Base-by-base conservation (phyloP, 2,888 invertebrate species). In the Ophioninae sp. region DNA sequence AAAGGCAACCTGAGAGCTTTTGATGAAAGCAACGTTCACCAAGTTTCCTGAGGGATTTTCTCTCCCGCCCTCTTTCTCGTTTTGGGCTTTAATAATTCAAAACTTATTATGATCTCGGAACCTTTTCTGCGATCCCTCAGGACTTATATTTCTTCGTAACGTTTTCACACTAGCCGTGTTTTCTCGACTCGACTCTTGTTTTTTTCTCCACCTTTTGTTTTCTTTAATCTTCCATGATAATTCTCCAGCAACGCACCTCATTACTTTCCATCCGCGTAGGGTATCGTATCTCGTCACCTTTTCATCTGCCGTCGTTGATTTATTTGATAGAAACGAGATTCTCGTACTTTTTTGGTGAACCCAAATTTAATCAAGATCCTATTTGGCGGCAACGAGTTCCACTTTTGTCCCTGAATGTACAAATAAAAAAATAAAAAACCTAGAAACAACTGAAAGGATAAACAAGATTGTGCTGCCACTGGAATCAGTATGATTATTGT, bases 81-180 rank as follows among this genome's bases (percentile, higher is more conserved):
- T 80, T 76, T 74, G 7, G 20, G 58, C 69, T 58, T 77, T 81
- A 77, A 81, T 81, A 83, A 83, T 83, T 83, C 81, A 77, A 83
- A 83, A 77, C 77, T 83, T 83, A 69, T 84, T 81, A 81, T 71
- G 75, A 69, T 72, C 84, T 78, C 65, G n/a, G 76, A 37, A 44
- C 73, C 65, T 64, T 64, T 22, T 23, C 58, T 17, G 9, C 30
- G 51, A 71, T 78, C 39, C 75, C 81, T 22, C 30, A 69, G 78
- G 78, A 81, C 78, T 83, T 83, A 78, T 81, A 67, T 81, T 81
- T 81, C 83, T 83, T 72, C 74, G 71, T 81, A 75, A 78, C 56
- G 56, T 79, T 74, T 79, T 72, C 78, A 56, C 78, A 41, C 69
- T 39, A 63, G 61, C 37, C 37, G 68, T 61, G 65, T 77, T 76